Percentiles rank a stretch among this genome's conserved stretches.
These are phyloP conservation scores for Protomyctophum bolini DNA, from an alignment of 2,113 vertebrate species.

Conservation along the genomic window DNA sequence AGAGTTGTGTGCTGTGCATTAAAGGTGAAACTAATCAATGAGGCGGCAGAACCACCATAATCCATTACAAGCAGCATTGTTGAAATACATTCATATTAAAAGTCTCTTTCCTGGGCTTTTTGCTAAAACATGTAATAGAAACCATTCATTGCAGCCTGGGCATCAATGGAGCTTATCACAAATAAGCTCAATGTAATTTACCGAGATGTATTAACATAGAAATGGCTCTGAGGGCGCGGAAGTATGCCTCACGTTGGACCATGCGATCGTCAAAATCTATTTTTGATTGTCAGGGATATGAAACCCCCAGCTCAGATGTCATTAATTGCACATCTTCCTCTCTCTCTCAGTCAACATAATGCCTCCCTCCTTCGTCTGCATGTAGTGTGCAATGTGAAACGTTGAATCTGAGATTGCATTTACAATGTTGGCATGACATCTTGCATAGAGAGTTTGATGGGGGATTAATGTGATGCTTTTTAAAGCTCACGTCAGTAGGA, in stretches of 20 bases:
- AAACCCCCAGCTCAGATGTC: constrained; percentile 66
- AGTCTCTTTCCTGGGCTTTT: constrained; percentile 61
- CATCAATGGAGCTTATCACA: constrained; percentile 71
- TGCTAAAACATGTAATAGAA: constrained; percentile 62
- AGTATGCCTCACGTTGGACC: constrained; percentile 45
- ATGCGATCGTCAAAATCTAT: constrained; percentile 68
- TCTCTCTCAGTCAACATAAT: constrained; percentile 71
- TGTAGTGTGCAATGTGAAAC: constrained; percentile 52
- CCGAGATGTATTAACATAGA: constrained; percentile 46
- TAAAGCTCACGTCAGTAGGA: constrained; percentile 60
- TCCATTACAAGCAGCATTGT: constrained; percentile 66
- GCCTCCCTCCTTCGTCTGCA: constrained; percentile 35
- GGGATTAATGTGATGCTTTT: constrained; percentile 36
- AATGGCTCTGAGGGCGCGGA: constrained; percentile 42
- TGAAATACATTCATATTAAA: constrained; percentile 76
- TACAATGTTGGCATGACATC: constrained; percentile 64
- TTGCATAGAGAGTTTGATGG: constrained; percentile 56
- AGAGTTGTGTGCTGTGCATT: constrained; percentile 50
- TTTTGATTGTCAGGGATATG: constrained; percentile 65
- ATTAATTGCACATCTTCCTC: constrained; percentile 68
- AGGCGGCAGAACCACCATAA: constrained; percentile 51
- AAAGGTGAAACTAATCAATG: constrained; percentile 74
- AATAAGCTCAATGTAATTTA: constrained; percentile 71
- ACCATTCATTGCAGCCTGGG: constrained; percentile 56
- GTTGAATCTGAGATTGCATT: constrained; percentile 63